Percentiles rank a stretch among this genome's conserved stretches.
These are phyloP conservation scores for Promerops cafer DNA, from an alignment of 2,113 vertebrate species.

Conservation along the genomic window DNA sequence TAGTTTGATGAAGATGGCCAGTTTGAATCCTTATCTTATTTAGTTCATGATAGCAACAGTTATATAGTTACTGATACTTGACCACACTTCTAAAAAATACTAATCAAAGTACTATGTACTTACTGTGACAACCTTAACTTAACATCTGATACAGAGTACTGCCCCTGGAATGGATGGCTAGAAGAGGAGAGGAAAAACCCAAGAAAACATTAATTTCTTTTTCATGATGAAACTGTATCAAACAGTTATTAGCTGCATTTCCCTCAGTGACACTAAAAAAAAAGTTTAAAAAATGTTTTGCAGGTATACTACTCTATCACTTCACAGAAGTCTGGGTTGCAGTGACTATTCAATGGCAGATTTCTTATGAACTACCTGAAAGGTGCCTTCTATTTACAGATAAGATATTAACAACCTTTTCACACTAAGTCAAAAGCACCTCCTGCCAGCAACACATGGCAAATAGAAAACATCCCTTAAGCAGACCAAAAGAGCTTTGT, in stretches of 20 bases:
- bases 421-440: neutral
- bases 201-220: neutral
- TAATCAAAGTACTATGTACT: slow-evolving; percentile 65
- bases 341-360: neutral
- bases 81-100: neutral
- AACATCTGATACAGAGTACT: slow-evolving; percentile 93
- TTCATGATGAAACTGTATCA: neutral
- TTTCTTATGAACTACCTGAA: neutral
- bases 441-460: neutral
- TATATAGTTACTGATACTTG: neutral
- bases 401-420: neutral
- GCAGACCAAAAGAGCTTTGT: neutral
- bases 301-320: neutral
- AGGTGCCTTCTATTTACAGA: neutral
- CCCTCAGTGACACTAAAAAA: neutral
- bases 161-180: slow-evolving; percentile 96
- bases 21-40: neutral
- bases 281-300: neutral
- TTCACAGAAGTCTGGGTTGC: neutral
- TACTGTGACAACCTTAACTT: slow-evolving; percentile 95
- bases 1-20: neutral
- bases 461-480: neutral
- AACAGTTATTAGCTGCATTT: neutral
- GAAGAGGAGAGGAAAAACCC: neutral
- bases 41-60: neutral